These are phyloP conservation scores for Apeltes quadracus DNA, from an alignment of 2,113 vertebrate genomes.

Conservation along the genomic window DNA sequence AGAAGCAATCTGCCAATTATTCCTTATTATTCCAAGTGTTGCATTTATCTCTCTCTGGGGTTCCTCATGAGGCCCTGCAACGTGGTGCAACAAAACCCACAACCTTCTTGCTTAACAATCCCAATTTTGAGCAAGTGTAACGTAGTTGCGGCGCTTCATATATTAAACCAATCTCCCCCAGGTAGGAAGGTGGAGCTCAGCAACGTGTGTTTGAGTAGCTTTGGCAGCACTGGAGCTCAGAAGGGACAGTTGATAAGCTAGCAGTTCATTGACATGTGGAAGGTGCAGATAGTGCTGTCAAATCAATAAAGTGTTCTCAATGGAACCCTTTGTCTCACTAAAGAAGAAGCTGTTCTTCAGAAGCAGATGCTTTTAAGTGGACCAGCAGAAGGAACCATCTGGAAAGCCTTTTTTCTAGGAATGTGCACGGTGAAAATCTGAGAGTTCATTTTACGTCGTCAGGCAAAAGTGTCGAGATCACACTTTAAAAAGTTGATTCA, in stretches of 20 bases:
- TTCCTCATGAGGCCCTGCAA: background rate
- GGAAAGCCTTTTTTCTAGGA: background rate
- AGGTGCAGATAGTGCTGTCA: background rate
- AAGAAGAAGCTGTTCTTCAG: background rate
- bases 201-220: background rate
- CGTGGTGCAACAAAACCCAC: background rate
- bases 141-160: too few species aligned
- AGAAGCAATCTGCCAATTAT: background rate
- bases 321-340: background rate
- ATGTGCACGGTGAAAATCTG: too few species aligned
- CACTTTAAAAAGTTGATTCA: too few species aligned
- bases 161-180: constrained; percentile 76
- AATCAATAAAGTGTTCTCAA: background rate
- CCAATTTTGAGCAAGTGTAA: background rate
- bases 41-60: background rate
- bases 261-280: too few species aligned
- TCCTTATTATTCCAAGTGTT: background rate
- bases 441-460: too few species aligned
- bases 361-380: background rate
- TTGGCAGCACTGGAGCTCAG: background rate
- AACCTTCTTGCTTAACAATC: background rate
- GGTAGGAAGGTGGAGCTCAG: constrained; percentile 41
- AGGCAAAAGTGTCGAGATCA: too few species aligned
- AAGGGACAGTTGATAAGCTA: too few species aligned
- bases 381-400: background rate